Base-by-base conservation (phyloP, 2,797 vertebrate species). In the Galaxias olidus region DNA sequence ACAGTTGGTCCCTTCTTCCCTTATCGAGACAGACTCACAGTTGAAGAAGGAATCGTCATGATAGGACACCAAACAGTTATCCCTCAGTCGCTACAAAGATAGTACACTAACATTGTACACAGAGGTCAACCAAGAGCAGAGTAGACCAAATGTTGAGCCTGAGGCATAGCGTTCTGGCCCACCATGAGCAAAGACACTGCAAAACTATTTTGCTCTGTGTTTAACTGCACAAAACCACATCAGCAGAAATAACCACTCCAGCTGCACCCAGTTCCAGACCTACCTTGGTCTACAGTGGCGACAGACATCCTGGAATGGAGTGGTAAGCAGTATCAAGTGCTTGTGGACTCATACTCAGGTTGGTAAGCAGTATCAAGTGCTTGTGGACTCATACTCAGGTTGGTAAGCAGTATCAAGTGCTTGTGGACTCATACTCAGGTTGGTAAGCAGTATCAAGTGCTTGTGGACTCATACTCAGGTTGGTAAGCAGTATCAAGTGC, bases 181-280 rank as follows among this genome's bases (percentile, higher is more conserved):
- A 68, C n/a, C n/a, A n/a, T 75, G 62, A 59, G 8, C 15, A 15
- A 57, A 0, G 30, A 77, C 44, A 77, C 73, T 7, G 10, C 48
- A 0, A 14, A 52, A 1, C 45, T 44, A 1, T 62, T 66, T 14
- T 81, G 63, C 45, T 8, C 53, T 11, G 48, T 69, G 0, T 81
- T 60, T 10, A 81, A 74, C 9, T 72, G 66, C 58, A 63, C 59
- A 12, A 74, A 70, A 20, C 15, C 61, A 4, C 68, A 73, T 12
- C 84, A 81, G 9, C 66, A 63, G 44, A 74, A 62, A 42, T 52
- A 75, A 40, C 61, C 58, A 1, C 19, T 74, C 0, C 15, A 66
- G 0, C 59, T 47, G 9, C 61, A 76, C 13, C 48, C 57, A 11
- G 19, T 75, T 18, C 72, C 72, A 49, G 50, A 70, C 2, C 45